Evolutionary conservation across 2,113 vertebrate species (phyloP).

Genomic region (Crotalus helleri): DNA sequence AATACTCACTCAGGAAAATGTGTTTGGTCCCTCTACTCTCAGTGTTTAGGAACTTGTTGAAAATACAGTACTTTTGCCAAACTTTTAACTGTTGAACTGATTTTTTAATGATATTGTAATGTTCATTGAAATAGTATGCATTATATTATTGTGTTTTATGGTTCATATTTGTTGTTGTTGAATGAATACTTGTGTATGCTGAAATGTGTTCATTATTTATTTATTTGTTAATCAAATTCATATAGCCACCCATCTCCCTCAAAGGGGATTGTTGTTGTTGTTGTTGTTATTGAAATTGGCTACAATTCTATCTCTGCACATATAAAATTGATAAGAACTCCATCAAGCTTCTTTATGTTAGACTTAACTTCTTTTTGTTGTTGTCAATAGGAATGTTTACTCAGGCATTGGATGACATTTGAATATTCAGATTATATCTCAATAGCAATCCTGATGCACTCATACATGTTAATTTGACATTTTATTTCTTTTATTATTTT

Average conservation of each 20-base stretch:
- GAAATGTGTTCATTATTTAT: neutral
- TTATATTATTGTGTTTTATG: neutral
- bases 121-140: neutral
- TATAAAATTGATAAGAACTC: neutral
- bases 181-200: neutral
- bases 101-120: neutral
- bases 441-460: neutral
- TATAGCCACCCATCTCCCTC: neutral
- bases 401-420: neutral
- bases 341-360: neutral
- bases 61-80: neutral
- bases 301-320: neutral
- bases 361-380: neutral
- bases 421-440: neutral
- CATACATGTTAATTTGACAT: neutral
- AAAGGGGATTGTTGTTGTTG: neutral
- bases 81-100: neutral
- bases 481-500: neutral
- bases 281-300: neutral
- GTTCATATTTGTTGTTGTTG: neutral
- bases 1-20: neutral
- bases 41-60: neutral
- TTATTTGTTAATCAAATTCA: neutral
- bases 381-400: neutral
- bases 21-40: neutral